phyloP scores from a whole-genome alignment of 1,140 invertebrate species.

The Drosophila erecta region DNA sequence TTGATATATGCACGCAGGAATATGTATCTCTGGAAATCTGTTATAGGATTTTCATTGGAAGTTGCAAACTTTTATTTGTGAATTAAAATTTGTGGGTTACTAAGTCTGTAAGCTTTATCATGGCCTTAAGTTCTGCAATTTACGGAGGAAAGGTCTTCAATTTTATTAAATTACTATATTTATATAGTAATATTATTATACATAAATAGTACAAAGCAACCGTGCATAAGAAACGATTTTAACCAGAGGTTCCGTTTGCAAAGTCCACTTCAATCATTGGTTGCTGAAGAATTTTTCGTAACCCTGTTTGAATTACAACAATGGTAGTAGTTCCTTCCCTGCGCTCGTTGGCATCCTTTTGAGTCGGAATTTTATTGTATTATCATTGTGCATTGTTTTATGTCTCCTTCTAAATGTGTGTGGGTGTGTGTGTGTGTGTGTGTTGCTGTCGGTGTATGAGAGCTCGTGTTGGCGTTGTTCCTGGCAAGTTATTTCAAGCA shows the following conservation, averaged over 20 bases:
- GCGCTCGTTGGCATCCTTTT: constrained; percentile 57
- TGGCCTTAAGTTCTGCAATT: too few relatives aligned
- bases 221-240: neutral
- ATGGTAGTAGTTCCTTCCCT: constrained; percentile 44
- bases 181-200: too few relatives aligned
- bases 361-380: constrained; percentile 70
- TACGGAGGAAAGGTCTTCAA: too few relatives aligned
- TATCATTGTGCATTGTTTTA: constrained; percentile 70
- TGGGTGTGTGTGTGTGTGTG: constrained; percentile 15
- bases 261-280: neutral
- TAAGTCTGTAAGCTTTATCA: too few relatives aligned
- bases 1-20: constrained; percentile 6
- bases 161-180: too few relatives aligned
- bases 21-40: too few relatives aligned
- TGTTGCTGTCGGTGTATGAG: constrained; percentile 10
- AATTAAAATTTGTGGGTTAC: too few relatives aligned
- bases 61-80: too few relatives aligned
- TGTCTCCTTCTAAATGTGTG: constrained; percentile 31
- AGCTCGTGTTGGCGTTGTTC: constrained; percentile 45
- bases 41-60: too few relatives aligned
- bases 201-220: too few relatives aligned
- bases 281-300: constrained; percentile 6
- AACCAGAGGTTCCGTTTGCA: neutral
- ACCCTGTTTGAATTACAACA: constrained; percentile 57
- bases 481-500: constrained; percentile 80